Evolutionary conservation across 2,888 invertebrate genomes (phyloP).

Genomic region (Calliphora vomitoria): DNA sequence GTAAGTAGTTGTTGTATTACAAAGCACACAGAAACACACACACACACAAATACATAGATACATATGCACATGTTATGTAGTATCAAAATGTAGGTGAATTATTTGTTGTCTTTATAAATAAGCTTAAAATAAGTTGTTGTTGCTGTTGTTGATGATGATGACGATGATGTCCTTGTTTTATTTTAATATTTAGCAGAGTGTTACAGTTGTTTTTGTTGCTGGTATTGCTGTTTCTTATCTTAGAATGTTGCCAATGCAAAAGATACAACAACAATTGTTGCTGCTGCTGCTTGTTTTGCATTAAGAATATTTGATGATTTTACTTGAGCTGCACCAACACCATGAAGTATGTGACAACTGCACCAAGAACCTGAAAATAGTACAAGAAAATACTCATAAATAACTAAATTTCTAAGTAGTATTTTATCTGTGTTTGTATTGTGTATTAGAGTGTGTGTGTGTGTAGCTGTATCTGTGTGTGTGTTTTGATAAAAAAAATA

Average conservation of each 20-base stretch:
- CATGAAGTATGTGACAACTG: constrained; percentile 96
- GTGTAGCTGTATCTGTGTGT: neutral
- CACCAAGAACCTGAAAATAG: constrained; percentile 90
- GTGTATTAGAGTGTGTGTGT: neutral
- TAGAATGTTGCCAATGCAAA: constrained; percentile 43
- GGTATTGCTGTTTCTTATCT: constrained; percentile 44
- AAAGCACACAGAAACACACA: neutral
- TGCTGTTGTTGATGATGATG: constrained; percentile 21
- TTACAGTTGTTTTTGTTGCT: constrained; percentile 46
- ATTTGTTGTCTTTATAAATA: constrained; percentile 24
- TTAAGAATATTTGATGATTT: constrained; percentile 76
- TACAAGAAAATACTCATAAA: constrained; percentile 21
- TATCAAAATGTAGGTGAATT: constrained; percentile 13
- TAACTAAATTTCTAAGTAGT: neutral
- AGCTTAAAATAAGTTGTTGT: constrained; percentile 37
- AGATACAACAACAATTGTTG: neutral
- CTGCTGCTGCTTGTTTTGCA: constrained; percentile 29
- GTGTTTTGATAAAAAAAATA: constrained; percentile 4
- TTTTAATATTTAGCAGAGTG: constrained; percentile 39
- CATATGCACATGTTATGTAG: neutral
- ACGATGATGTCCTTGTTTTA: constrained; percentile 3
- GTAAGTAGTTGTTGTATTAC: neutral
- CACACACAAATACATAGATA: neutral
- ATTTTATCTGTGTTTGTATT: neutral
- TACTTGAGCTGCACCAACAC: constrained; percentile 95